Base-by-base conservation (phyloP, 1,140 invertebrate genomes). In the Fopius arisanus region DNA sequence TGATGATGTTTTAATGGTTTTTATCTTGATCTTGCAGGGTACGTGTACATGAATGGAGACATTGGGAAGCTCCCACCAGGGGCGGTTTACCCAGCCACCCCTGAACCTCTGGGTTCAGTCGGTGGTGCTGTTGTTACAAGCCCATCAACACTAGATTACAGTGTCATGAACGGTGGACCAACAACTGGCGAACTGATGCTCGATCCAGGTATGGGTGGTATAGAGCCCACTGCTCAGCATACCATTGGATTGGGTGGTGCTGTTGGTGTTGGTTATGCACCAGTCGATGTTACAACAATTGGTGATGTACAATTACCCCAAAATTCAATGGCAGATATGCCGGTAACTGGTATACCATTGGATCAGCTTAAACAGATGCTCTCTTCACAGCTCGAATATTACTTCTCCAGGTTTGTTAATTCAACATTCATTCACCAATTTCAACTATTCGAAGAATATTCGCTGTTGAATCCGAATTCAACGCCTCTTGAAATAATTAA, bases 381-480 rank as follows among this genome's bases (percentile, higher is more conserved):
- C 78, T 94, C 94, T 79, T 91, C 91, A 69, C 95, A 96, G 84
- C 91, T 96, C 77, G 95, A 97, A 89, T 96, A 96, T 85, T 96
- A 96, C 86, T 96, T 96, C 88, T 96, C 95, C 75, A 92, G 93
- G 93, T 94, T 87, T 80, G 78, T 1, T 26, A 3, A 41, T 10
- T 19, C 62, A 48, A 48, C 7, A 2, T 48, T 48, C n/a, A 1
- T 19, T 7, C n/a, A 16, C n/a, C 0, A 16, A 16, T 16, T 48
- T 16, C n/a, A 16, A 29, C 21, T n/a, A 28, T 54, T 31, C 19
- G 31, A 16, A n/a, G n/a, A 5, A 28, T 51, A 4, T 2, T 6
- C 7, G 21, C 16, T 14, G 16, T 5, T 48, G 14, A n/a, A n/a
- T n/a, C 16, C 2, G 9, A 51, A 19, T 19, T 51, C 1, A 59